A percentile compares a stretch with the other conserved stretches of the same genome.
Evolutionary conservation across 2,888 invertebrate genomes (phyloP).

Genomic region (Tetheella fluctuosa): DNA sequence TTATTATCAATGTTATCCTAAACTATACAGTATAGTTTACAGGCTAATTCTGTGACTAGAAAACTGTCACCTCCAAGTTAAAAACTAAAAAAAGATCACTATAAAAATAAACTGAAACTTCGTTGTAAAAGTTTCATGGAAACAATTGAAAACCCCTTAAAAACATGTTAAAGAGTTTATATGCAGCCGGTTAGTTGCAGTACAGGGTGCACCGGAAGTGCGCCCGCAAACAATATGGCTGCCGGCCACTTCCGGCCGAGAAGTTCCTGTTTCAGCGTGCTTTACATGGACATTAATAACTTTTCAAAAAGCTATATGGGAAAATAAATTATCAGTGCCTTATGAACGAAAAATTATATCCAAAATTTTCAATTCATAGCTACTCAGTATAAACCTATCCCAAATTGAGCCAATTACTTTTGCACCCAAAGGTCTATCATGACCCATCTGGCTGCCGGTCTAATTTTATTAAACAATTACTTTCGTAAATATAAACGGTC

Average conservation of each 20-base stretch:
- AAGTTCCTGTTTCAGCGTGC: conserved; percentile 46
- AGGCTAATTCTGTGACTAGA: too few relatives aligned
- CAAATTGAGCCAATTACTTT: too few relatives aligned
- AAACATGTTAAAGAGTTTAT: conserved; percentile 46
- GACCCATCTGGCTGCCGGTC: too few relatives aligned
- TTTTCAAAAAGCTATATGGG: conserved; percentile 17
- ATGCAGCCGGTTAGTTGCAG: conserved; percentile 43
- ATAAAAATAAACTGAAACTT: conserved; percentile 9
- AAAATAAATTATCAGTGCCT: not conserved
- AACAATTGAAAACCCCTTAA: conserved; percentile 37
- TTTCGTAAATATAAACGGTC: too few relatives aligned
- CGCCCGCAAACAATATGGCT: conserved; percentile 70
- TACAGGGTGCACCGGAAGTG: conserved; percentile 60
- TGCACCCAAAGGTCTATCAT: too few relatives aligned
- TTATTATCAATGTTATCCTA: too few relatives aligned
- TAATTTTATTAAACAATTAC: too few relatives aligned
- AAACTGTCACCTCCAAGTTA: conserved; percentile 17
- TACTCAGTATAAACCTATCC: too few relatives aligned
- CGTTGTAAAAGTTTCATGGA: conserved; percentile 13
- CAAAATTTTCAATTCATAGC: too few relatives aligned
- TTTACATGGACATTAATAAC: conserved; percentile 29
- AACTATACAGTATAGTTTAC: too few relatives aligned
- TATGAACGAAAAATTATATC: not conserved
- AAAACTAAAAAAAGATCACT: conserved; percentile 4
- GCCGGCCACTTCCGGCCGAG: conserved; percentile 64